Conservation (phyloP, 2,888 invertebrate species). For the Amphiduros pacificus region DNA sequence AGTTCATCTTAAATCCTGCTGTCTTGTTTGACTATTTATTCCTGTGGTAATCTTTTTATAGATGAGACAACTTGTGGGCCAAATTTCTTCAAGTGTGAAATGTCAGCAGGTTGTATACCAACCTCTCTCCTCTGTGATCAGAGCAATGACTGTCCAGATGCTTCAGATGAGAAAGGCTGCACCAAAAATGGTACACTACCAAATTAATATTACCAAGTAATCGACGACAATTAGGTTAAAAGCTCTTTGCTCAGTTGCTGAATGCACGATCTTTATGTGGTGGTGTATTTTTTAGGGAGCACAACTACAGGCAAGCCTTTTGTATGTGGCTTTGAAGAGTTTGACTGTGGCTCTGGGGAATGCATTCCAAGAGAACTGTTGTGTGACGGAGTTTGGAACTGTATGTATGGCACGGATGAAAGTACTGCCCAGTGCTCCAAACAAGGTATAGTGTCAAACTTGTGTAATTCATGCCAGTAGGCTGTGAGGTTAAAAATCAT, state of each 20-base stretch:
- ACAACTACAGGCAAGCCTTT: not conserved
- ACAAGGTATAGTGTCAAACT: no score
- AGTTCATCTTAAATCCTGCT: not conserved
- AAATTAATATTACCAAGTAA: no score
- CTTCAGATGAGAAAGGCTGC: conserved; percentile 11
- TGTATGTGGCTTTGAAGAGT: not conserved
- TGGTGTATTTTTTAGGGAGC: not conserved
- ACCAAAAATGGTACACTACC: not conserved
- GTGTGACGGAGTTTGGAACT: conserved; percentile 6
- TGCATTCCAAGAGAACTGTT: not conserved
- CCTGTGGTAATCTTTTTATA: not conserved
- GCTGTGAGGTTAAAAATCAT: no score
- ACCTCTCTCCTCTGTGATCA: conserved; percentile 11
- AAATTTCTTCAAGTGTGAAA: conserved; percentile 4
- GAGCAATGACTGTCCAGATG: conserved; percentile 11
- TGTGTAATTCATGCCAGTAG: no score
- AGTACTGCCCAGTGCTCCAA: not conserved
- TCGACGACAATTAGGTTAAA: no score
- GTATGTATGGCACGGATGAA: conserved; percentile 2
- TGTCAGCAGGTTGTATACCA: conserved; percentile 6
- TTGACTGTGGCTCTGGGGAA: not conserved
- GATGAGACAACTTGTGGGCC: conserved; percentile 2
- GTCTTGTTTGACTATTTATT: not conserved
- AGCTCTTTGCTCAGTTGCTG: not conserved
- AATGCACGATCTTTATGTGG: not conserved